Evolutionary conservation across 2,888 invertebrate species (phyloP), one percentile per base, ranked within the genome.

Genomic region (Thumatha senex): DNA sequence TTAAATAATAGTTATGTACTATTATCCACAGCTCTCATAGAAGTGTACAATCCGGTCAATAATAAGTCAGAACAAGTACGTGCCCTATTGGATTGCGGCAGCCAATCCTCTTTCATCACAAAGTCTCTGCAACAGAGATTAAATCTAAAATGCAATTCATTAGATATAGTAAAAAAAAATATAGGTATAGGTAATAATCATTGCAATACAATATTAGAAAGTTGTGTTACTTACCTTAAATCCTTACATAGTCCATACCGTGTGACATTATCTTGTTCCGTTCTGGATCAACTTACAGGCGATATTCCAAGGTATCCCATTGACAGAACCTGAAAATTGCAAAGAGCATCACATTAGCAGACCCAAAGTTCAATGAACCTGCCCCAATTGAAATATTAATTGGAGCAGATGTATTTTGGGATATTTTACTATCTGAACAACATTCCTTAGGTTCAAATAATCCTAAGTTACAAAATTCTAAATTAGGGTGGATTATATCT

Each of bases 391-490:
- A 61, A 12, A 41, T 62, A 15, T 42, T 63, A 7, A 57, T 61
- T 14, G 58, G 63, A 5, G 49, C 59, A 5, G 62, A 62, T 30
- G n/a, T 54, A 8, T 56, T 67, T 18, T 59, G 63, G 56, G 56
- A 64, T 9, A 15, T 63, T 8, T 35, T 61, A 15, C 54, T 54
- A 31, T 29, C 24, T 5, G 14, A 56, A 39, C 59, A 56, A 30
- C 43, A 40, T 7, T 34, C 44, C 8, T 12, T 61, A 35, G 58
- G 57, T 3, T 1, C 33, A 2, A 40, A 46, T 9, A 52, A 45
- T 9, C 56, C 46, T n/a, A 53, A 31, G 1, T 43, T 63, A 40
- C 46, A 38, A 3, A 52, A 46, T 36, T 51, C 56, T 9, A 55
- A 55, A 34, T 44, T 63, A 8, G 56, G 55, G n/a, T 60, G 58